phyloP scores from a whole-genome alignment of 2,888 invertebrate genomes.

The Phrixothrix hirtus region DNA sequence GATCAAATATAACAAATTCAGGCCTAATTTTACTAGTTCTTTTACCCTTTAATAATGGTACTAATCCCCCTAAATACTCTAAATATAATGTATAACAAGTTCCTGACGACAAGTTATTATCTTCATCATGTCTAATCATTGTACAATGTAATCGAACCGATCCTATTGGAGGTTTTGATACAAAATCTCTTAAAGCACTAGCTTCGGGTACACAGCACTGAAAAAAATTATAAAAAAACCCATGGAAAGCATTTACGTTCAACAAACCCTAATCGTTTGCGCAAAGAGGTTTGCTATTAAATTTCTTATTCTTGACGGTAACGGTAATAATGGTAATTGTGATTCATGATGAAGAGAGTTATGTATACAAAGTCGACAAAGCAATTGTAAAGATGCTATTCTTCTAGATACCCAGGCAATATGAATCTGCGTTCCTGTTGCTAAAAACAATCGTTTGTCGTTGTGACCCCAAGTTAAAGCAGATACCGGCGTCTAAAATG shows the following conservation, averaged over 20 bases:
- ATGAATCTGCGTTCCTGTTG: conserved; percentile 88
- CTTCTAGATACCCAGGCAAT: conserved; percentile 92
- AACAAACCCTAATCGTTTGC: conserved; percentile 86
- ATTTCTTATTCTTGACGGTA: conserved; percentile 85
- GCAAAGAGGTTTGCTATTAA: conserved; percentile 85
- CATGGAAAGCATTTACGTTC: not conserved
- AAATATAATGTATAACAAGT: conserved; percentile 88
- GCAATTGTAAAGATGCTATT: conserved; percentile 86
- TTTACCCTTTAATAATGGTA: conserved; percentile 93
- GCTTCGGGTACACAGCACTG: conserved; percentile 95
- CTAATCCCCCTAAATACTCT: conserved; percentile 94
- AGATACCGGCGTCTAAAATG: conserved; percentile 75
- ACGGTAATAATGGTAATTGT: conserved; percentile 76
- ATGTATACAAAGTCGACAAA: conserved; percentile 83
- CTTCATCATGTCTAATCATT: conserved; percentile 91
- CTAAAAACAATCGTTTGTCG: conserved; percentile 91
- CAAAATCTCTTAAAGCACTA: conserved; percentile 86
- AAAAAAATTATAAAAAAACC: conserved; percentile 18
- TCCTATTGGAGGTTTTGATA: conserved; percentile 85
- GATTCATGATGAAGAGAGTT: conserved; percentile 74
- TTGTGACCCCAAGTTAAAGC: conserved; percentile 99
- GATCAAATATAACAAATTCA: conserved; percentile 97
- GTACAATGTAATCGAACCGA: conserved; percentile 94
- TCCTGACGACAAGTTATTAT: conserved; percentile 68
- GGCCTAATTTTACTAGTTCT: conserved; percentile 95